Conservation (phyloP, 2,113 vertebrate genomes). For the Albula goreensis region DNA sequence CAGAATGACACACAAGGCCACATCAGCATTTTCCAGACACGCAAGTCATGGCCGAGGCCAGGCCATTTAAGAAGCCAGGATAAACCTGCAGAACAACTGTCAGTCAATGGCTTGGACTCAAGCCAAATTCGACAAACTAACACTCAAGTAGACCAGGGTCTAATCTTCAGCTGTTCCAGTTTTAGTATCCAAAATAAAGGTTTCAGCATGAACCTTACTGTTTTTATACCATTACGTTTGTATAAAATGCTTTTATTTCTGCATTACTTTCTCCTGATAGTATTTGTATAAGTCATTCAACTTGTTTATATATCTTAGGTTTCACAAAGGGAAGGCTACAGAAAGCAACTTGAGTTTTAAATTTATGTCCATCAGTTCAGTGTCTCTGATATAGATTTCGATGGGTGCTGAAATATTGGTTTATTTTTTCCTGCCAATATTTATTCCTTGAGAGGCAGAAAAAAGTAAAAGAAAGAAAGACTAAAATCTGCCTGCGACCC, state of each 20-base stretch:
- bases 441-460: not conserved
- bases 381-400: not conserved
- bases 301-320: not conserved
- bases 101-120: slow-evolving; percentile 23
- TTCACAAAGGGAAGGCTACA: not conserved
- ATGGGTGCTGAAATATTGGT: not conserved
- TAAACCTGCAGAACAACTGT: slow-evolving; percentile 23
- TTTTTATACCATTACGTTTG: not conserved
- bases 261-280: not conserved
- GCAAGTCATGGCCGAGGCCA: no score
- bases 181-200: not conserved
- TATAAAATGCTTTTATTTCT: not conserved
- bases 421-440: not conserved
- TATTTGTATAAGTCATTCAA: not conserved
- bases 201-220: not conserved
- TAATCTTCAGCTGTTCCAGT: not conserved
- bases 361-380: not conserved
- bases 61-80: not conserved
- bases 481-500: not conserved
- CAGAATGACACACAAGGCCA: not conserved
- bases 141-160: slow-evolving; percentile 15
- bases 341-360: not conserved
- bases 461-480: not conserved
- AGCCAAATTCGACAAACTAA: slow-evolving; percentile 17
- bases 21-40: slow-evolving; percentile 41